Base-by-base conservation (phyloP, 2,888 invertebrate species). In the Synergus umbraculus region DNA sequence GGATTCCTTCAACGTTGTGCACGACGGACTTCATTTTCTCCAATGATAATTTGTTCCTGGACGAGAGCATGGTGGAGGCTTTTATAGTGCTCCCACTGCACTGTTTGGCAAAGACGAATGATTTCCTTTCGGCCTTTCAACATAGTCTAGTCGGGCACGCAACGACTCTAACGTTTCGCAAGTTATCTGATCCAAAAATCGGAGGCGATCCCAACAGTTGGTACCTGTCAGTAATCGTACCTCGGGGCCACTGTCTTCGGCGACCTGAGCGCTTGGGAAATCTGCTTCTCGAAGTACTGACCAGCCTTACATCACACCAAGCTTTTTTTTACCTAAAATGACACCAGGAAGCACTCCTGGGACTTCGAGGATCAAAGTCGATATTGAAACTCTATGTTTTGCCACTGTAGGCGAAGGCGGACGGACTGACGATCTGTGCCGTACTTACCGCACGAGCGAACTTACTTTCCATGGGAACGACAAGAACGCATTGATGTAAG, bases 311-410 rank as follows among this genome's bases (percentile, higher is more conserved):
- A 82, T 84, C 84, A 83, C 79, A 79, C 64, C 78, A 66, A 43
- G 76, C 84, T 79, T 86, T 87, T 87, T 79, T 86, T 87, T 87
- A 85, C 92, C 86, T 92, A 92, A 82, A 12, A 91, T 82, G 76
- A 78, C 79, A 81, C 81, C 84, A 84, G 82, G 83, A 83, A 82
- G 81, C 83, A 58, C 78, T 60, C 76, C 80, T 78, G 77, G 77
- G 69, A 78, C 80, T 78, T 81, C 79, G 79, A 83, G 78, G 49
- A 49, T 37, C 44, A 69, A 63, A 41, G 79, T 76, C 79, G 41
- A 76, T 80, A 67, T 81, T 82, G 83, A 84, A 85, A 83, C 82
- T 83, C 81, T 84, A 88, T 29, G 92, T 92, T 85, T 90, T 91
- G 83, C 88, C 82, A 83, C 81, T 89, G 80, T 87, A 29, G 29